These are phyloP conservation scores for Microctenopoma stevenorrisi DNA, from an alignment of 2,797 vertebrate species.

Conservation along the genomic window DNA sequence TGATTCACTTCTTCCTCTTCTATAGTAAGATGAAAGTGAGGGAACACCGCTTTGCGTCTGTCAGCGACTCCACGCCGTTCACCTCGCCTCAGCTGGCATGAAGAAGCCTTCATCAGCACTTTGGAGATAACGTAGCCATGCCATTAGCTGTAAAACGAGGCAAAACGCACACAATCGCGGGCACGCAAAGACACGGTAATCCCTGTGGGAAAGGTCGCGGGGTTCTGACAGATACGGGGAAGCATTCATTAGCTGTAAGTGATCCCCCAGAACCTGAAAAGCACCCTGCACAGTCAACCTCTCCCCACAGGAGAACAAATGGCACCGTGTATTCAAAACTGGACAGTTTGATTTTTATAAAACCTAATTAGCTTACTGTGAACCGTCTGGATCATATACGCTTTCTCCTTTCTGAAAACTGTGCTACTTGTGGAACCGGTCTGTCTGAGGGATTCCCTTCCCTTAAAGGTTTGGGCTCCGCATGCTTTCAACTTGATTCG, in stretches of 20 bases:
- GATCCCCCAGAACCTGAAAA: conserved; percentile 39
- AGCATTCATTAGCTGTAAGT: conserved; percentile 60
- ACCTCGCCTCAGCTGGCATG: conserved; percentile 2
- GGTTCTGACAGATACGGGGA: conserved; percentile 36
- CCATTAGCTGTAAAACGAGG: background rate
- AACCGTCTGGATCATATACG: conserved; percentile 27
- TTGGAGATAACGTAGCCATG: conserved; percentile 28
- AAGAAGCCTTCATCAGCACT: conserved; percentile 14
- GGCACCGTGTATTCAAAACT: too few relatives aligned
- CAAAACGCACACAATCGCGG: background rate
- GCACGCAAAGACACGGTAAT: conserved; percentile 38
- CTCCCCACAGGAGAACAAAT: too few relatives aligned
- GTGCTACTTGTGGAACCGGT: conserved; percentile 26
- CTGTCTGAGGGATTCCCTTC: conserved; percentile 30
- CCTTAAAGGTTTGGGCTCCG: conserved; percentile 22
- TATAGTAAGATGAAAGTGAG: conserved; percentile 1
- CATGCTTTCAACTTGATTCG: conserved; percentile 48
- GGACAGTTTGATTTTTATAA: too few relatives aligned
- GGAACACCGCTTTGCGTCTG: background rate
- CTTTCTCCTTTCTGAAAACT: conserved; percentile 30
- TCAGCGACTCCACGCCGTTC: conserved; percentile 19
- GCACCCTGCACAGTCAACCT: too few relatives aligned
- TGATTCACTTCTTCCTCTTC: background rate
- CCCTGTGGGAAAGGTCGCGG: conserved; percentile 56
- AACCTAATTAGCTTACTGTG: background rate